Percentiles rank a stretch among this genome's conserved stretches.
phyloP scores from a whole-genome alignment of 2,888 invertebrate species.

The Lepidonotus clava region DNA sequence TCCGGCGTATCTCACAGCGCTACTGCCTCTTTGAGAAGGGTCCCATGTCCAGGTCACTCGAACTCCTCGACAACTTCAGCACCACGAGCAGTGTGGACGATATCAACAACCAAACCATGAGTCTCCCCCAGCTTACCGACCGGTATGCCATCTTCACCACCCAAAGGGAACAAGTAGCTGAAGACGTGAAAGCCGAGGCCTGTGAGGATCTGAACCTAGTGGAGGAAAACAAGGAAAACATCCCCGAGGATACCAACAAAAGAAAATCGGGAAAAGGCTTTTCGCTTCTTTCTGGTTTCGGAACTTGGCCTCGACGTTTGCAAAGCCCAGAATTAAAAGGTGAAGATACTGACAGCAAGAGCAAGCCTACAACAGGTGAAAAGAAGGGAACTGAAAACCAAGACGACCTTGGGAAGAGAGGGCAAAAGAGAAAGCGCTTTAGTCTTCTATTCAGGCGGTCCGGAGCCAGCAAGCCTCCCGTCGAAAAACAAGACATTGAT shows the following conservation, averaged over 20 bases:
- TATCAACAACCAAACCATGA: background rate
- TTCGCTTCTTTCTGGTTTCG: background rate
- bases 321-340: background rate
- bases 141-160: background rate
- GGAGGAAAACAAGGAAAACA: background rate
- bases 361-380: background rate
- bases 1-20: constrained; percentile 14
- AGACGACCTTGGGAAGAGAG: no score
- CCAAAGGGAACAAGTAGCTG: background rate
- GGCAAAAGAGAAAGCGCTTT: background rate
- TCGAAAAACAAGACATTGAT: background rate
- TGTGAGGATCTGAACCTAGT: background rate
- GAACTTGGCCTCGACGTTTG: background rate
- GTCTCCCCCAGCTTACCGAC: background rate
- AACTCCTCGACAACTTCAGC: background rate
- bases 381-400: background rate
- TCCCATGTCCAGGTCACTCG: background rate
- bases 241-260: background rate
- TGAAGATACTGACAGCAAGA: background rate
- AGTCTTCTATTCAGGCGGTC: background rate
- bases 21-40: constrained; percentile 27
- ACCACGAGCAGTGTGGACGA: background rate
- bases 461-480: background rate
- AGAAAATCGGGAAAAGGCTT: background rate
- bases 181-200: background rate